Evolutionary conservation across 1,140 invertebrate genomes (phyloP).

Genomic region (Chymomyza costata): DNA sequence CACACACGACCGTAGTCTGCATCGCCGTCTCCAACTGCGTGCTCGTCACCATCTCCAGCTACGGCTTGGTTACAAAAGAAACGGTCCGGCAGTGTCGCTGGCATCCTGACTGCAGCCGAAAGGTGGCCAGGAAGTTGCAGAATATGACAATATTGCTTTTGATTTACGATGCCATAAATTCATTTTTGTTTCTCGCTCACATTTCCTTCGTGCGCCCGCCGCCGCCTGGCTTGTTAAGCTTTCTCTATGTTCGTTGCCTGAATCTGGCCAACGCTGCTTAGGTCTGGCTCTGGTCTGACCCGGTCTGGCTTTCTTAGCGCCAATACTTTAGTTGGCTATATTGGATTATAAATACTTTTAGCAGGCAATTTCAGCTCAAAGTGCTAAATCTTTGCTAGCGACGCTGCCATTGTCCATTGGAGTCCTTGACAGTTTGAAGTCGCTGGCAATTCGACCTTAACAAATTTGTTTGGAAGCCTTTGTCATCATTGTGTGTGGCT

Average conservation of each 20-base stretch:
- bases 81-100: neutral
- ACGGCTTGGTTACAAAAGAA: slow-evolving; percentile 14
- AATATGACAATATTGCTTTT: slow-evolving; percentile 64
- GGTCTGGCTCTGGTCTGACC: too few species aligned
- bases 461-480: slow-evolving; percentile 10
- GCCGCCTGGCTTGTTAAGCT: neutral
- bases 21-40: slow-evolving; percentile 9
- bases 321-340: slow-evolving; percentile 12
- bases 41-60: neutral
- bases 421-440: slow-evolving; percentile 2
- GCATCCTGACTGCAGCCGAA: slow-evolving; percentile 8
- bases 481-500: too few species aligned
- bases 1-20: neutral
- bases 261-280: too few species aligned
- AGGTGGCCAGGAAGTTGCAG: slow-evolving; percentile 33
- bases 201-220: slow-evolving; percentile 30
- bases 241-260: neutral
- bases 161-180: slow-evolving; percentile 62
- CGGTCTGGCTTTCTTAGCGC: slow-evolving; percentile 1
- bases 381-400: slow-evolving; percentile 1
- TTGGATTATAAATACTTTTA: slow-evolving; percentile 14
- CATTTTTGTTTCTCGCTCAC: slow-evolving; percentile 47
- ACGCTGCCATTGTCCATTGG: neutral
- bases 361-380: slow-evolving; percentile 7
- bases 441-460: slow-evolving; percentile 20